Evolutionary conservation across 2,888 invertebrate genomes (phyloP), one percentile per base, ranked within the genome.

Genomic region (Laothoe populi): DNA sequence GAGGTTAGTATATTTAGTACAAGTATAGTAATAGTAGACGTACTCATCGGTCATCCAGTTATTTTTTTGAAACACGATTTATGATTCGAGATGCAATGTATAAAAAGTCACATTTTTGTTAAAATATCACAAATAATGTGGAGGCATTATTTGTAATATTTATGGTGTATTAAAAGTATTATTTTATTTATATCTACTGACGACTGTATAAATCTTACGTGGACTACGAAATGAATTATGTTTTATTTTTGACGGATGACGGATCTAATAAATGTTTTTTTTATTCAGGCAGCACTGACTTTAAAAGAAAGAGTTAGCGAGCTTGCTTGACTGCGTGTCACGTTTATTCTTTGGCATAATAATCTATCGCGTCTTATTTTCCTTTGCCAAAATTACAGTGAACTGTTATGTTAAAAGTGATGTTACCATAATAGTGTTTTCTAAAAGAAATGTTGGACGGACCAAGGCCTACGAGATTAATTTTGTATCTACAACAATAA

Each of bases 271-370:
- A 8, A 44, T 53, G 38, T 58, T 60, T 64, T 62, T n/a, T 63
- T 60, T 49, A 19, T 46, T 23, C 19, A 53, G 68, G 68, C 63
- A 68, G 61, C 64, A 58, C 66, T 60, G 57, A 62, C 24, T 38
- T 24, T 40, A 38, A 60, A 21, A 38, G 31, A 60, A 60, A 60
- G 38, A 60, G 63, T 69, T 72, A 81, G 79, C 81, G 81, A 83
- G 87, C 81, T 87, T 87, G 88, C 83, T 85, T 92, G 93, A 91
- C 90, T 93, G 93, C 93, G 93, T 93, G 93, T 93, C 93, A 93
- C 91, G 92, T 92, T 92, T 87, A 83, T 85, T 85, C 84, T 82
- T 82, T 82, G 78, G 83, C 79, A 82, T 81, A 85, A 82, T 84
- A 86, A 84, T 86, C 83, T 80, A 83, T 86, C 86, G 85, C 80